Percentiles rank a stretch among this genome's conserved stretches.
phyloP scores from a whole-genome alignment of 2,797 vertebrate genomes.

The Buceros bicornis region DNA sequence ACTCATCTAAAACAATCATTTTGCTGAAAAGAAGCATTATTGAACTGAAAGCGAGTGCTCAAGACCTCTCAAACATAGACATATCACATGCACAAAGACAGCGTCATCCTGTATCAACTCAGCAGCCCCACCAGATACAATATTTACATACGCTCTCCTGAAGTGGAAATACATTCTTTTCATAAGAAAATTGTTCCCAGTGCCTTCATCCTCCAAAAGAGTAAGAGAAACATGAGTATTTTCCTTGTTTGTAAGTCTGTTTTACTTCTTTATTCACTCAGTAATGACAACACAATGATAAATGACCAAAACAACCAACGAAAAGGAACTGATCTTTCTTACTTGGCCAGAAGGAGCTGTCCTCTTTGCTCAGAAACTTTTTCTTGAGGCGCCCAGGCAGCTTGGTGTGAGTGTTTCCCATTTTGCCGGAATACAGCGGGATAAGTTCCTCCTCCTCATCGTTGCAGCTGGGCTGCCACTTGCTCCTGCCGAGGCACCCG shows the following conservation, averaged over 20 bases:
- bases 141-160: neutral
- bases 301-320: neutral
- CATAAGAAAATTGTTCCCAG: neutral
- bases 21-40: constrained; percentile 34
- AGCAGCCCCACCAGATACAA: neutral
- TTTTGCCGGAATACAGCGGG: constrained; percentile 80
- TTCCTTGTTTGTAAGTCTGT: neutral
- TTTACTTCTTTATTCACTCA: neutral
- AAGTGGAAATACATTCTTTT: neutral
- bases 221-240: neutral
- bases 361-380: constrained; percentile 84
- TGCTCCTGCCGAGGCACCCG: constrained; percentile 83
- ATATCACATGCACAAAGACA: neutral
- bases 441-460: constrained; percentile 83
- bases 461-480: constrained; percentile 79
- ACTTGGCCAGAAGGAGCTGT: constrained; percentile 86
- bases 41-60: neutral
- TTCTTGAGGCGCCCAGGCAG: constrained; percentile 80
- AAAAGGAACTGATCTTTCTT: constrained; percentile 73
- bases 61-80: neutral
- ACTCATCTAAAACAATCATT: constrained; percentile 23
- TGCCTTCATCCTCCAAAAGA: neutral
- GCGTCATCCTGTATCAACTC: neutral
- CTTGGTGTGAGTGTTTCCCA: constrained; percentile 84
- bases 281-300: neutral